A percentile compares a stretch with the other conserved stretches of the same genome.
Evolutionary conservation across 2,888 invertebrate species (phyloP).

Genomic region (Marasmarcha lunaedactyla): DNA sequence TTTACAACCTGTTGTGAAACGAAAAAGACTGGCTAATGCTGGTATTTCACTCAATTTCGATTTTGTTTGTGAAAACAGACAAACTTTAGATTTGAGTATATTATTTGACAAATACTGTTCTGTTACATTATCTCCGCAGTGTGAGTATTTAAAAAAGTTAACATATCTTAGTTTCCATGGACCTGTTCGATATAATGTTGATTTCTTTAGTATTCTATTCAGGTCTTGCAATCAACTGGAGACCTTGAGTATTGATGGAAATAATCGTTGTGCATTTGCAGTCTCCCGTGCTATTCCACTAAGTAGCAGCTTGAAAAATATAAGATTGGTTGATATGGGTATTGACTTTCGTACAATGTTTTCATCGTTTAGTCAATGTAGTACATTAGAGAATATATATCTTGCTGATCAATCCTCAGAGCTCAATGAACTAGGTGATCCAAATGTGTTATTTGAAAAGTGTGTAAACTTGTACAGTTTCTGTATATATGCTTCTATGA

Average conservation of each 20-base stretch:
- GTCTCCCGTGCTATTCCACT: conserved; percentile 29
- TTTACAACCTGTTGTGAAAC: conserved; percentile 18
- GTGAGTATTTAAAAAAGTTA: conserved; percentile 37
- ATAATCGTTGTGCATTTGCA: conserved; percentile 21
- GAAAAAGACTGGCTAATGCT: conserved; percentile 24
- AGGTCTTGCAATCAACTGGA: conserved; percentile 30
- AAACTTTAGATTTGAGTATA: conserved; percentile 26
- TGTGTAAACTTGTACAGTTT: conserved; percentile 39
- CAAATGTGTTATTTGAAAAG: conserved; percentile 28
- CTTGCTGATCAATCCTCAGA: conserved; percentile 24
- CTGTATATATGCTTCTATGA: conserved; percentile 27
- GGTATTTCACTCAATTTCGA: conserved; percentile 35
- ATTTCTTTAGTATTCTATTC: conserved; percentile 46
- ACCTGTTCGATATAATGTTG: conserved; percentile 24
- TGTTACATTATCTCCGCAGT: conserved; percentile 24
- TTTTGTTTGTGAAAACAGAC: conserved; percentile 25
- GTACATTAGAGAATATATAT: conserved; percentile 40
- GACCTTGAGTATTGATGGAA: conserved; percentile 34
- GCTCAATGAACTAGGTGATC: conserved; percentile 25
- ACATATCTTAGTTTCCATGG: conserved; percentile 41
- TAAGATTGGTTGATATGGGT: conserved; percentile 32
- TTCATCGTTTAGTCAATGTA: conserved; percentile 33
- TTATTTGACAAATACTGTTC: conserved; percentile 25
- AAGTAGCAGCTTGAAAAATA: conserved; percentile 34
- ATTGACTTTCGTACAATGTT: conserved; percentile 37